Evolutionary conservation across 2,888 invertebrate species (phyloP), one percentile per base, ranked within the genome.

Genomic region (Aleiodes alternator): DNA sequence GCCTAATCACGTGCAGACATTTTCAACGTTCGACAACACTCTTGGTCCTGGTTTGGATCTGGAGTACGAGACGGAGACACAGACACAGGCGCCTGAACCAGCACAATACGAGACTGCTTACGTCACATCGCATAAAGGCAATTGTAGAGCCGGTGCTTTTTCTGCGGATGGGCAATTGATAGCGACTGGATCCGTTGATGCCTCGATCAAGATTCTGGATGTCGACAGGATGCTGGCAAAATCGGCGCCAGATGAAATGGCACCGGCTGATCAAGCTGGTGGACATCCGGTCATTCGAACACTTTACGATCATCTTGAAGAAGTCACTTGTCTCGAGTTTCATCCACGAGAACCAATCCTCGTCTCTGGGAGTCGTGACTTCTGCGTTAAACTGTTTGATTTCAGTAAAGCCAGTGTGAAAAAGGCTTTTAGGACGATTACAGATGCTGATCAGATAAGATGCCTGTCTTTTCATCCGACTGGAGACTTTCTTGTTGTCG

Each of bases 191-290:
- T 98, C 98, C 81, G 97, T 97, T 0, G 99, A 99, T 90, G 97
- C 99, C 1, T 98, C 98, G 80, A 99, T 99, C 75, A 99, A 99
- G 94, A 98, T 99, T 84, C 90, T 99, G 78, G 99, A 99, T 86
- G 99, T 99, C n/a, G 99, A 99, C 85, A 93, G 99, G 78, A 99
- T 99, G 97, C 90, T 99, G 86, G 98, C 98, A 0, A 98, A 99
- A 89, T 98, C 98, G n/a, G 96, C 97, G 0, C 97, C 96, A 0
- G 96, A 96, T 83, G 96, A 96, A 84, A 93, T 95, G 86, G 95
- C 96, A 73, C 94, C 95, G 0, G 95, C 95, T 0, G 93, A 96
- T 81, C 96, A 95, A 88, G 96, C 95, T 75, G 96, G 98, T 81
- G 98, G 98, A 0, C 99, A 99, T 90, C 99, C 99, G 0, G 99